phyloP scores from a whole-genome alignment of 2,797 vertebrate species.

The Mico argentatus region DNA sequence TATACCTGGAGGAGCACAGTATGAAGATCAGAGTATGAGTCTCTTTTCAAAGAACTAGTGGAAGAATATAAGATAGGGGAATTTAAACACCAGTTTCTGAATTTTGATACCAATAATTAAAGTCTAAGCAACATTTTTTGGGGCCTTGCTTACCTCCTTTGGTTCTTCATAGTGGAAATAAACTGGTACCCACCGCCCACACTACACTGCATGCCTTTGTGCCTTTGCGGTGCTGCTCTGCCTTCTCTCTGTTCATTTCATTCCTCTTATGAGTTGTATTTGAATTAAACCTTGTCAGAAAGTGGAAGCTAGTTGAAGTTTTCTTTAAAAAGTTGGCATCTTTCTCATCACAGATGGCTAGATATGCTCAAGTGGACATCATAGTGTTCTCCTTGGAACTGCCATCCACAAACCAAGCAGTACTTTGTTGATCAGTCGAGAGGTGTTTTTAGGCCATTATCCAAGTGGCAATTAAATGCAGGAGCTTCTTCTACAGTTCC shows the following conservation, averaged over 20 bases:
- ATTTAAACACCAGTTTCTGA: neutral
- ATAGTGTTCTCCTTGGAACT: neutral
- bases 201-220: neutral
- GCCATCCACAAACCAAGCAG: neutral
- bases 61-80: neutral
- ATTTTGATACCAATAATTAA: neutral
- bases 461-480: neutral
- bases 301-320: neutral
- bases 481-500: neutral
- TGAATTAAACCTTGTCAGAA: neutral
- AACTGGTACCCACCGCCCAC: neutral
- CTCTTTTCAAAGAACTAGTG: constrained; percentile 7
- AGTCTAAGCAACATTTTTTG: neutral
- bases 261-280: neutral
- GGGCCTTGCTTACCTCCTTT: neutral
- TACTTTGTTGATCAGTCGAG: neutral
- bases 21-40: neutral
- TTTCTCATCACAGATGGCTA: neutral
- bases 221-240: neutral
- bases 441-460: neutral
- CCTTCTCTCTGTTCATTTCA: neutral
- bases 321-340: neutral
- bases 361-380: neutral
- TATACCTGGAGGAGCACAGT: neutral
- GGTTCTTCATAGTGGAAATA: neutral